These are phyloP conservation scores for Chaetops frenatus DNA, from an alignment of 2,113 vertebrate species.

Conservation along the genomic window DNA sequence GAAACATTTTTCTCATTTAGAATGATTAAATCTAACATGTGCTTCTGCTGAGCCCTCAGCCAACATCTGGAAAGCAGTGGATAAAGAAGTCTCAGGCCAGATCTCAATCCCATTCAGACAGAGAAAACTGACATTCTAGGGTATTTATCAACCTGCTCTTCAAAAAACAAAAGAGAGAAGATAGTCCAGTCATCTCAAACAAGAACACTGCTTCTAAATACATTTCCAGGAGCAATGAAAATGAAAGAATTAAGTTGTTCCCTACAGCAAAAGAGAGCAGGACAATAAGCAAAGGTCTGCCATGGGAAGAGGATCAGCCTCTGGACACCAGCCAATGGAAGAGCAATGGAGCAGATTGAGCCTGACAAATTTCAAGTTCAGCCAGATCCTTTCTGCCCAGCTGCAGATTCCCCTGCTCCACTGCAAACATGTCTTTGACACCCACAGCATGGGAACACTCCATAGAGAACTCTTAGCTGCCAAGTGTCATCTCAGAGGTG, in stretches of 20 bases:
- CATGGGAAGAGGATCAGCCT: background rate
- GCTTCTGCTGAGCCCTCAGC: background rate
- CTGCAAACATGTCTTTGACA: background rate
- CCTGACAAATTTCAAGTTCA: background rate
- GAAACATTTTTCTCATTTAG: slow-evolving; percentile 2
- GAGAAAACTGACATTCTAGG: background rate
- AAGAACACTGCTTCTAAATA: background rate
- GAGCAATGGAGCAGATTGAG: background rate
- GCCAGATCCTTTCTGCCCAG: background rate
- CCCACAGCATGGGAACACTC: background rate
- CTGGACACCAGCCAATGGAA: background rate
- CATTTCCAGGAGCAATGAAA: background rate
- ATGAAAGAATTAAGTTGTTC: background rate
- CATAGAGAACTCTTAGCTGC: background rate
- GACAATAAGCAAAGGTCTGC: background rate
- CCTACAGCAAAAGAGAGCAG: background rate
- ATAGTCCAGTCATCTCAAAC: background rate
- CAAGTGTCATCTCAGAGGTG: background rate
- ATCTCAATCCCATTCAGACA: background rate
- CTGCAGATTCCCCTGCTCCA: background rate
- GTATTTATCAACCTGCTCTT: background rate
- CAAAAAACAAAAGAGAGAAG: background rate
- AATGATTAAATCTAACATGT: background rate
- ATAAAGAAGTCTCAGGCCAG: background rate
- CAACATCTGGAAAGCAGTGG: background rate